Base-by-base conservation (phyloP, 2,888 invertebrate genomes). In the Drosophila affinis region DNA sequence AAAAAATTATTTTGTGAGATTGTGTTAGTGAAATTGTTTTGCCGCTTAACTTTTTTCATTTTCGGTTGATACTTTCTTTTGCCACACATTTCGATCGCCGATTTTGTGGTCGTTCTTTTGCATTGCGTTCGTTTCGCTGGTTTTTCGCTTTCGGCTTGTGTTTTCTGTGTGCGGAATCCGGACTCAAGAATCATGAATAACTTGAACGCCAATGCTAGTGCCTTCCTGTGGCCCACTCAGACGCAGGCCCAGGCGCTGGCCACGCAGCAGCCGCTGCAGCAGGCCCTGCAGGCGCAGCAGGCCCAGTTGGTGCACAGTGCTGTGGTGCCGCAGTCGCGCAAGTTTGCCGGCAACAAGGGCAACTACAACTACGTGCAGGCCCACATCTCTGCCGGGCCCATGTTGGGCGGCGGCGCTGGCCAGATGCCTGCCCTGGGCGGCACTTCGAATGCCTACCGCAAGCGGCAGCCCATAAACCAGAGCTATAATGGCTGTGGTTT, bases 281-380 rank as follows among this genome's bases (percentile, higher is more conserved):
- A 24, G 5, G 5, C 24, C 1, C 24, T 24, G 24, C 24, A 68
- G 12, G 53, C 64, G 55, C 54, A 55, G 52, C 39, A 44, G 62
- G 56, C 46, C 1, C 73, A 62, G 57, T 14, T 73, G 65, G 9
- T 72, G 27, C 74, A 73, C 9, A 14, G 49, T 7, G 17, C 57
- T 6, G 39, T 56, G 3, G 53, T 69, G 44, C 49, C 67, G 14
- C 82, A 75, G 57, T 51, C 68, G 0, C 87, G 83, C 3, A 74
- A 82, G 18, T 81, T 85, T 21, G 74, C 73, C 18, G 72, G 87
- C 52, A 81, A 78, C 18, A 87, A 87, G 60, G 87, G 70, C 54
- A 81, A 78, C 47, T 83, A 70, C 27, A 76, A 76, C 12, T 87
- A 79, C 45, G 62, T 73, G 9, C 75, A 64, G 55, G 9, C 21